phyloP scores from a whole-genome alignment of 2,888 invertebrate species.

The Neoitamus cyanurus region DNA sequence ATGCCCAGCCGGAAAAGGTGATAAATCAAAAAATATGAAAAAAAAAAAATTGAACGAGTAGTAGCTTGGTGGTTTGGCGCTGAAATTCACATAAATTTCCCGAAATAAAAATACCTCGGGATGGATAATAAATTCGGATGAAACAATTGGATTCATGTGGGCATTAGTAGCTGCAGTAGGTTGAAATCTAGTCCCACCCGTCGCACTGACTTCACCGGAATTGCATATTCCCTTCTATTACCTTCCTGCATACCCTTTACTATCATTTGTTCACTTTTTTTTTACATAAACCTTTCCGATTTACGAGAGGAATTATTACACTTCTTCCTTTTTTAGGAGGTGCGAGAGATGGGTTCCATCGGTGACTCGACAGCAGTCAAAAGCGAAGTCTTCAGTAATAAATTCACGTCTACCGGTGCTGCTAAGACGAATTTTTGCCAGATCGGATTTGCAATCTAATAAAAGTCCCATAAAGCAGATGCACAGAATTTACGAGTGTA shows the following conservation, averaged over 20 bases:
- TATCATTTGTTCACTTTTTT: not conserved
- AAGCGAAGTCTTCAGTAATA: not conserved
- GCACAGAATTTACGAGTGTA: too few relatives aligned
- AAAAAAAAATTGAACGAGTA: not conserved
- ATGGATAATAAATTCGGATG: not conserved
- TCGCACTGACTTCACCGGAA: not conserved
- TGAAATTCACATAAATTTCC: not conserved
- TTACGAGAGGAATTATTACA: not conserved
- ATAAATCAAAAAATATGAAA: not conserved
- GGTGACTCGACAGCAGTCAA: not conserved
- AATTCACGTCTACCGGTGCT: not conserved
- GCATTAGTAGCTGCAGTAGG: not conserved
- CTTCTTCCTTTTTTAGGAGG: not conserved
- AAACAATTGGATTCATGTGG: not conserved
- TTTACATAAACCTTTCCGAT: not conserved
- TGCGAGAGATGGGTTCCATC: not conserved
- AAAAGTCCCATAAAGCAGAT: too few relatives aligned
- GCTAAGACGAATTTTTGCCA: too few relatives aligned
- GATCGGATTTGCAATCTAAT: too few relatives aligned
- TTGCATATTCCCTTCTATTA: not conserved
- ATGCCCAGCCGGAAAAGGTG: not conserved
- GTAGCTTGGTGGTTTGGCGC: not conserved
- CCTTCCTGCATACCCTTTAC: not conserved
- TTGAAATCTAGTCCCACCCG: not conserved
- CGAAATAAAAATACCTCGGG: not conserved